Evolutionary conservation across 2,797 vertebrate species (phyloP), one percentile per base, ranked within the genome.

Genomic region (Sebastes flavidus): DNA sequence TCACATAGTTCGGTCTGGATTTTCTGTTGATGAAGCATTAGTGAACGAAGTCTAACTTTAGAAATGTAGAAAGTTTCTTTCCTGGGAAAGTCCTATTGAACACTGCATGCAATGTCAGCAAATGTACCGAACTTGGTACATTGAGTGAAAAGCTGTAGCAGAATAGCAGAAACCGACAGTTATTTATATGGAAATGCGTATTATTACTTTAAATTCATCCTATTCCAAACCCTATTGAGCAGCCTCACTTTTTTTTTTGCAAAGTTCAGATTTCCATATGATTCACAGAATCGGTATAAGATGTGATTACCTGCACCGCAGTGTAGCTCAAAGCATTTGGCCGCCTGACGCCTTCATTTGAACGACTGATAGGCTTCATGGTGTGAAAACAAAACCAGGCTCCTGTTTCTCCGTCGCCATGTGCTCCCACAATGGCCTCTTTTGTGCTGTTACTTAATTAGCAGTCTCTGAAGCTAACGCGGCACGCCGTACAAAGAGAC

Each of bases 391-490:
- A 49, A 61, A 74, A 80, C 60, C 36, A 62, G 72, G 62, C 56
- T 18, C 1, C 76, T 71, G 60, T 68, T 61, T 82, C 75, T 77
- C 77, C 38, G 54, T 69, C 63, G 4, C 75, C 75, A 7, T 68
- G 63, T 70, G 81, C 65, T 72, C 61, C 78, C 72, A 85, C 88
- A 83, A 76, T 76, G 65, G 46, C 18, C 77, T 62, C 85, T 86
- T 88, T 89, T 88, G 80, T 84, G 77, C 79, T n/a, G 72, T 60
- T 25, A 62, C 80, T 86, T 87, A 87, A 92, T 91, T 91, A 87
- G 81, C 89, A 83, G 85, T 77, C 80, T 87, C 74, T 82, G 84
- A 89, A 78, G 83, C 82, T 75, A 84, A 75, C 77, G 18, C 75
- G 13, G 63, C 12, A 18, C 54, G 0, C 52, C 46, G 10, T 36